Conservation (phyloP, 2,888 invertebrate species). For the Parnassius smintheus region DNA sequence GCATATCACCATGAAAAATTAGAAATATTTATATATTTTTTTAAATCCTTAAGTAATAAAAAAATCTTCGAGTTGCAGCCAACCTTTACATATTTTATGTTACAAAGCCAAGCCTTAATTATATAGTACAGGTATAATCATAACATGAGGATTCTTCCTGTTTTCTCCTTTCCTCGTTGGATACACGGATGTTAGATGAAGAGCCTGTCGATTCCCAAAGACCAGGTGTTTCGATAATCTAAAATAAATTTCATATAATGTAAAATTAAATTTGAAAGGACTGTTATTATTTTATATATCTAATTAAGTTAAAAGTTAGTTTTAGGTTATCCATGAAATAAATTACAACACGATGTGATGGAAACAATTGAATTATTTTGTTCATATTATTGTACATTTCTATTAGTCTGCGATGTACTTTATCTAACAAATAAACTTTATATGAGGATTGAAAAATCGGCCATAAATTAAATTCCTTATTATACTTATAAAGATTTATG, state of each 20-base stretch:
- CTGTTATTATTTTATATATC: too few species aligned
- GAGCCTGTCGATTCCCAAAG: constrained; percentile 83
- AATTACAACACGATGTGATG: too few species aligned
- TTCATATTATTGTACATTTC: too few species aligned
- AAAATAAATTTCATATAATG: constrained; percentile 28
- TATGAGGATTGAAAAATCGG: too few species aligned
- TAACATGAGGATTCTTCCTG: constrained; percentile 61
- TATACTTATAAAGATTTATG: too few species aligned
- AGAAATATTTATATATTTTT: background rate
- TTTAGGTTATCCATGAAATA: too few species aligned
- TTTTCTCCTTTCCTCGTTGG: constrained; percentile 48
- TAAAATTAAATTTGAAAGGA: too few species aligned
- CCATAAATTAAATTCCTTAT: too few species aligned
- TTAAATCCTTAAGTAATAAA: background rate
- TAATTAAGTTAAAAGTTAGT: too few species aligned
- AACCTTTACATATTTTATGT: constrained; percentile 5
- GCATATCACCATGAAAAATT: background rate
- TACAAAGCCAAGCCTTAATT: constrained; percentile 31
- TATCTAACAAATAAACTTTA: too few species aligned
- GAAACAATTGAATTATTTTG: too few species aligned
- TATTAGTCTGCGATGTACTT: too few species aligned
- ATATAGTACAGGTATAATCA: constrained; percentile 64
- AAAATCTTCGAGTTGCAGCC: background rate
- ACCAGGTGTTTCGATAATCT: constrained; percentile 97
- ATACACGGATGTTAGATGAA: constrained; percentile 71